phyloP scores from a whole-genome alignment of 2,113 vertebrate genomes.

The Phyllopteryx taeniolatus region DNA sequence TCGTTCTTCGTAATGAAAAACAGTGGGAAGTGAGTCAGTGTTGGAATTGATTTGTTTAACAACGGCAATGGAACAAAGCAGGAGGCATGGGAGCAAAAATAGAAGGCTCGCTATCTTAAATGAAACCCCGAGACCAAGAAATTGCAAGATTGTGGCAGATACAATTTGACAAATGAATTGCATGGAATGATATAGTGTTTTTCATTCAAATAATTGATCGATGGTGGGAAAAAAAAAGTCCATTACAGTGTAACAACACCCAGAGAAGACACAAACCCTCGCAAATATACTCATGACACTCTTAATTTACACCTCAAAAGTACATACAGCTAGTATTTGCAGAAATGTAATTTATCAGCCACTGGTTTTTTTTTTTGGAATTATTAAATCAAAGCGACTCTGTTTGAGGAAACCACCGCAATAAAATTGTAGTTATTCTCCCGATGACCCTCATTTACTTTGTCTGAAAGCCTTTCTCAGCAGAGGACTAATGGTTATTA shows the following conservation, averaged over 20 bases:
- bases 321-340: slow-evolving; percentile 1
- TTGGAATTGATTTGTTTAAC: slow-evolving; percentile 75
- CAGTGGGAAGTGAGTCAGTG: slow-evolving; percentile 68
- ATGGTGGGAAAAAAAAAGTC: slow-evolving; percentile 36
- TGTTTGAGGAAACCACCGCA: slow-evolving; percentile 31
- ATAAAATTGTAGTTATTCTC: slow-evolving; percentile 31
- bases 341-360: slow-evolving; percentile 29
- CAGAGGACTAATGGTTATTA: slow-evolving; percentile 45
- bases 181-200: slow-evolving; percentile 50
- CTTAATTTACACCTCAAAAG: slow-evolving; percentile 23
- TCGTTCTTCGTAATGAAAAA: slow-evolving; percentile 70
- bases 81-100: slow-evolving; percentile 61
- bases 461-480: slow-evolving; percentile 45
- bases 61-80: slow-evolving; percentile 72
- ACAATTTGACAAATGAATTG: slow-evolving; percentile 63
- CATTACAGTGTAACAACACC: slow-evolving; percentile 34
- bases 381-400: slow-evolving; percentile 33
- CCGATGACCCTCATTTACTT: slow-evolving; percentile 44
- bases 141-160: slow-evolving; percentile 61
- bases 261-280: neutral
- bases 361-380: slow-evolving; percentile 18
- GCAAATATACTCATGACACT: slow-evolving; percentile 18
- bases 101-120: slow-evolving; percentile 59
- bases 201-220: slow-evolving; percentile 54
- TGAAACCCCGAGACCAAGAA: slow-evolving; percentile 61